phyloP scores from a whole-genome alignment of 2,113 vertebrate genomes.

The Pterocles burchelli region DNA sequence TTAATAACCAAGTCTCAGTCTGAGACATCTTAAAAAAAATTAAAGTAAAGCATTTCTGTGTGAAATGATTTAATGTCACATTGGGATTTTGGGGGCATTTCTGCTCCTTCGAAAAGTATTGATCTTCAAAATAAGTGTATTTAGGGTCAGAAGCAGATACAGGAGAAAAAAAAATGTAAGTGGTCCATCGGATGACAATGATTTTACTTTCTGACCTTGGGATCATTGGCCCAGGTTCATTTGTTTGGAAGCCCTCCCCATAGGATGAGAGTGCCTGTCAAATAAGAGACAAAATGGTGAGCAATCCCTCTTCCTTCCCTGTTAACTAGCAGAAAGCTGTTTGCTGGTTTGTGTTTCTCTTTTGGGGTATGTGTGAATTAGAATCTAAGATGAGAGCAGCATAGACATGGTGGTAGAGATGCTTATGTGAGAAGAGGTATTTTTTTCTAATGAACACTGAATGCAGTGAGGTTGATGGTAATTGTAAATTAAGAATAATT shows the following conservation, averaged over 20 bases:
- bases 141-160: neutral
- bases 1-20: neutral
- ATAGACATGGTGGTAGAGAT: neutral
- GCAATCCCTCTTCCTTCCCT: neutral
- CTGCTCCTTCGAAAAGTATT: neutral
- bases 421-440: neutral
- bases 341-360: neutral
- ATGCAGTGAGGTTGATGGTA: neutral
- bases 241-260: neutral
- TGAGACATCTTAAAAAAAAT: neutral
- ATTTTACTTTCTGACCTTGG: neutral
- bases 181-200: neutral
- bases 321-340: neutral
- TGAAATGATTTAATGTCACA: neutral
- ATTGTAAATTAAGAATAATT: neutral
- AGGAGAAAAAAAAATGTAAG: neutral
- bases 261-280: neutral
- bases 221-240: accelerated
- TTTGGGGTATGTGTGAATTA: neutral
- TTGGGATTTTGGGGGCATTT: neutral
- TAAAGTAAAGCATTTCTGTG: neutral
- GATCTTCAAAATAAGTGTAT: neutral
- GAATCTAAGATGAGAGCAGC: neutral
- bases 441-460: neutral
- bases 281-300: neutral